Evolutionary conservation across 1,140 invertebrate genomes (phyloP).

Genomic region (Globodera rostochiensis): DNA sequence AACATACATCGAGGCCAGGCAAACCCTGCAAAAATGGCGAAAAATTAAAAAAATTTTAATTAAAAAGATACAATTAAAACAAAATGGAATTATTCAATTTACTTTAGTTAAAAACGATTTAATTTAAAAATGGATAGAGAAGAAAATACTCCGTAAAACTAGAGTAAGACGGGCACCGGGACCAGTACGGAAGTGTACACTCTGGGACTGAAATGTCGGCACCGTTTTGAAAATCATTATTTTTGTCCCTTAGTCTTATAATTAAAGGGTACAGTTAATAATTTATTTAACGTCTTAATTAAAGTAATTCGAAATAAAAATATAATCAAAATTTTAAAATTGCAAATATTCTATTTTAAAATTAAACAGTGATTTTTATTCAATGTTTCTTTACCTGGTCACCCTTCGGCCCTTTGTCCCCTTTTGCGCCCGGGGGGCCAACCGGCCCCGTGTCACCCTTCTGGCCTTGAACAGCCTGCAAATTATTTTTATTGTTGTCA

Average conservation of each 20-base stretch:
- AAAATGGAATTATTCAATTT: neutral
- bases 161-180: too few relatives aligned
- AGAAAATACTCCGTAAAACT: neutral
- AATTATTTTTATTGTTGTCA: slow-evolving; percentile 3
- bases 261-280: too few relatives aligned
- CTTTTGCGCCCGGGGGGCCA: slow-evolving; percentile 71
- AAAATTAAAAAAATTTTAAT: neutral
- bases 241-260: too few relatives aligned
- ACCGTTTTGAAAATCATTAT: too few relatives aligned
- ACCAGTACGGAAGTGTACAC: too few relatives aligned
- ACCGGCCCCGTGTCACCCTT: slow-evolving; percentile 72
- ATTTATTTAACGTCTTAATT: too few relatives aligned
- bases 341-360: too few relatives aligned
- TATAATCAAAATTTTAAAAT: neutral
- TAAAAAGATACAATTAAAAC: neutral
- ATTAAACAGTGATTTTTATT: neutral
- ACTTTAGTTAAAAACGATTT: neutral
- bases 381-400: slow-evolving; percentile 72
- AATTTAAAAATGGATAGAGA: neutral
- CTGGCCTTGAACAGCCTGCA: slow-evolving; percentile 9
- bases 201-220: too few relatives aligned
- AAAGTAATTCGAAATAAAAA: too few relatives aligned
- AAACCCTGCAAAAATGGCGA: slow-evolving; percentile 71
- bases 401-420: slow-evolving; percentile 87
- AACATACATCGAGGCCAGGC: slow-evolving; percentile 76